Evolutionary conservation across 1,140 invertebrate species (phyloP), one percentile per base, ranked within the genome.

Genomic region (Spodoptera litura): DNA sequence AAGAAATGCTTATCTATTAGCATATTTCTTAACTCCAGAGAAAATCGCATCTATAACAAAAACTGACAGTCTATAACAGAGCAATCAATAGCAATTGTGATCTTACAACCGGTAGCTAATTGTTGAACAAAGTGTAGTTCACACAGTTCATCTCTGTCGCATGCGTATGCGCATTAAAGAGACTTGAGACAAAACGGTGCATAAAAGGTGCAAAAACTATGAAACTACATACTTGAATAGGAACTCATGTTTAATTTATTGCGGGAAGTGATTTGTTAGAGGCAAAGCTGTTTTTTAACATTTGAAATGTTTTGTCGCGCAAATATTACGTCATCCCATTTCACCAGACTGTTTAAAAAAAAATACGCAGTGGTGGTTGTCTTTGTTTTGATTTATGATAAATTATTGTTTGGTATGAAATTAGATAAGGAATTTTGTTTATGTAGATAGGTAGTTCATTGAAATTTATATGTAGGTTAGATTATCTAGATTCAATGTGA

Each of bases 51-150:
- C 31, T 31, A 3, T 1, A 12, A 27, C 64, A 68, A 53, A 68
- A 68, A 68, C 64, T 52, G 64, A 9, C 44, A 51, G 11, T 38
- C 15, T 25, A 66, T 66, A 49, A 44, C 15, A 15, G 11, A 9
- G 64, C 49, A 53, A 68, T 68, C 49, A 68, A 68, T 51, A 68
- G 44, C 64, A 27, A 53, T 68, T 68, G 64, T 53, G 9, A 52
- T 66, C 0, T 51, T 27, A 53, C 64, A 53, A 53, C 49, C 64
- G 49, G 49, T 53, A 52, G 12, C 20, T 68, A 68, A 68, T 68
- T 68, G 64, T 68, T 49, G 49, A 68, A 68, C 64, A 68, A 68
- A 52, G 38, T 11, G 12, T 68, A 1, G 10, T 68, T 68, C 64
- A 51, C 64, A 68, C 64, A 27, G 20, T 68, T 68, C 64, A 52